Evolutionary conservation across 2,113 vertebrate species (phyloP), one percentile per base, ranked within the genome.

Genomic region (Lipophrys pholis): DNA sequence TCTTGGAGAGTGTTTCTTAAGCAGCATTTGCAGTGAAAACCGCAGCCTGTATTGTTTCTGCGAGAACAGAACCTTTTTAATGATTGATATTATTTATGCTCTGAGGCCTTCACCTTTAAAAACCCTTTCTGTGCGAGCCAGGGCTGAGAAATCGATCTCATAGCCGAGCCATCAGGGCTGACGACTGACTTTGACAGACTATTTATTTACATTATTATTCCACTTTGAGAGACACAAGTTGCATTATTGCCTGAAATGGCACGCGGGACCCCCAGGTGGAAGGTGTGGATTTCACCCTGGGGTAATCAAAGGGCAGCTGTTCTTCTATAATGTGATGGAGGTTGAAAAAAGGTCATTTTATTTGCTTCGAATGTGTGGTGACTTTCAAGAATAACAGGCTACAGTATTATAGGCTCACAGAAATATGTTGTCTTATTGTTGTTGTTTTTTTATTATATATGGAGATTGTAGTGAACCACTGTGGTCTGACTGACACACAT

Each of bases 301-400:
- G 40, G 43, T 42, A 5, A 60, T 79, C 71, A 39, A 62, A 69
- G 64, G 62, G 21, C 59, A 38, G 40, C 40, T 61, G 65, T 57
- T 62, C 40, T 65, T 73, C 36, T 74, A n/a, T 60, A 64, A 80
- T 71, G 65, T 43, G 72, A 72, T 76, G 48, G 54, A 57, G 51
- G 69, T 42, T 53, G 50, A 75, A 81, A 78, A 81, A 78, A 86
- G 72, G 67, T 75, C 53, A 78, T 57, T 80, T 39, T 15, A 65
- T 79, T 87, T 76, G 43, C 63, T 21, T 8, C n/a, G n/a, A 64
- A 55, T 69, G 51, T 70, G 21, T 30, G 21, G 21, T 30, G 21
- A 30, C 21, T 30, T 30, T 30, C 21, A 30, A 30, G 21, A 67
- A 74, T 81, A 80, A 63, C n/a, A 9, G 40, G 48, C 4, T 30